phyloP scores from a whole-genome alignment of 2,888 invertebrate species.

The Thyatira batis region DNA sequence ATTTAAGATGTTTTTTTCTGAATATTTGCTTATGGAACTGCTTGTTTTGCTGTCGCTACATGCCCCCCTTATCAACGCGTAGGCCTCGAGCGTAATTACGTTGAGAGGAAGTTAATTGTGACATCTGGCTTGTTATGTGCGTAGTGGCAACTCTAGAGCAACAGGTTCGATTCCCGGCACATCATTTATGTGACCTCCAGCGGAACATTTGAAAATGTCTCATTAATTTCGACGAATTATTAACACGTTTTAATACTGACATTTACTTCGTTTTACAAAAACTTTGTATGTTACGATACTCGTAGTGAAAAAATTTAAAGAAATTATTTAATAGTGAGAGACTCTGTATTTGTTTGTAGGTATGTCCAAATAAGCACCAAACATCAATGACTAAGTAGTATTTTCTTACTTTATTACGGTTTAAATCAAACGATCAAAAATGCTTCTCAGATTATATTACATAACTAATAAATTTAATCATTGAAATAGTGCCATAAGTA shows the following conservation, averaged over 20 bases:
- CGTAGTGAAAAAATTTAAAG: too few relatives aligned
- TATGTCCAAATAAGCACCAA: too few relatives aligned
- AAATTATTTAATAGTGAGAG: too few relatives aligned
- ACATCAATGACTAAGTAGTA: too few relatives aligned
- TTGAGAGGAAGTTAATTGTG: constrained; percentile 52
- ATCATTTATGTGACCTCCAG: neutral
- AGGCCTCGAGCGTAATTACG: constrained; percentile 49
- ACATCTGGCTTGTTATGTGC: constrained; percentile 33
- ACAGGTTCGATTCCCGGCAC: constrained; percentile 34
- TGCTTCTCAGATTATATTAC: too few relatives aligned
- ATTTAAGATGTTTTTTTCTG: neutral
- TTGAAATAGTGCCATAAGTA: too few relatives aligned
- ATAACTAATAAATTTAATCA: too few relatives aligned
- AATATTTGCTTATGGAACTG: neutral
- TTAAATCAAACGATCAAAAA: neutral
- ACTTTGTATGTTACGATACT: too few relatives aligned
- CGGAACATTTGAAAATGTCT: neutral
- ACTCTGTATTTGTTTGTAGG: too few relatives aligned
- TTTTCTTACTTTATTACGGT: too few relatives aligned
- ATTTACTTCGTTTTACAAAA: too few relatives aligned
- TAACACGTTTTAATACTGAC: too few relatives aligned
- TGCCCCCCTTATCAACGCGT: constrained; percentile 37
- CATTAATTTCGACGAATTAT: neutral
- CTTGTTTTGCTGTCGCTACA: constrained; percentile 37
- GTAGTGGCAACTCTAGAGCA: constrained; percentile 17